Base-by-base conservation (phyloP, 2,113 vertebrate species). In the Cinclus cinclus region DNA sequence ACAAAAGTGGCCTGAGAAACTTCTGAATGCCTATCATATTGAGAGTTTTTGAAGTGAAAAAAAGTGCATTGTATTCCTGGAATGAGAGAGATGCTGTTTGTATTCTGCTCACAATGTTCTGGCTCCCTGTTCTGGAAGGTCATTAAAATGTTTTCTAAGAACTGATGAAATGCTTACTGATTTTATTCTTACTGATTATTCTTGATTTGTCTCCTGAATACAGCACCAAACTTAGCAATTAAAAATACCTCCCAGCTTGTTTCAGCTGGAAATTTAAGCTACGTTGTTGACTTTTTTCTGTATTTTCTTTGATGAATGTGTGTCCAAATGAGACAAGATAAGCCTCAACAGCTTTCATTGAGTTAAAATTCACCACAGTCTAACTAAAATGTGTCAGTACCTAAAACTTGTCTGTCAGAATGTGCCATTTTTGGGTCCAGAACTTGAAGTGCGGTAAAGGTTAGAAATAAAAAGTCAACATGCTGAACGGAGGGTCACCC, bases 101-200 rank as follows among this genome's bases (percentile, higher is more conserved):
- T 71, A 91, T 96, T 97, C 95, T 92, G 90, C 94, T 92, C 96
- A 96, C 92, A 64, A 3, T 90, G 93, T 96, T 95, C 88, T 93
- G 92, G 68, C 75, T 92, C 89, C 47, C 13, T 86, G 20, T 64
- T 93, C 76, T 90, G 60, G 30, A 92, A 90, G 85, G 88, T 81
- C 93, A 81, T 92, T 92, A 83, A 95, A 93, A 95, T 96, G 47
- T 86, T 97, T 96, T 92, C 90, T 64, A 81, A 90, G 93, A 95
- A 86, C 50, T 86, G 88, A 75, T 63, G 39, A 96, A 83, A 47
- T 94, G 41, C 94, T 94, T 92, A 70, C 76, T 78, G 59, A 88
- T 83, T 95, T 94, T 83, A 50, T 88, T 90, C 46, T 92, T 77
- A 70, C 71, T 83, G 70, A 84, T 85, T 91, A 83, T 88, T 79